Base-by-base conservation (phyloP, 2,888 invertebrate genomes). In the Laothoe populi region DNA sequence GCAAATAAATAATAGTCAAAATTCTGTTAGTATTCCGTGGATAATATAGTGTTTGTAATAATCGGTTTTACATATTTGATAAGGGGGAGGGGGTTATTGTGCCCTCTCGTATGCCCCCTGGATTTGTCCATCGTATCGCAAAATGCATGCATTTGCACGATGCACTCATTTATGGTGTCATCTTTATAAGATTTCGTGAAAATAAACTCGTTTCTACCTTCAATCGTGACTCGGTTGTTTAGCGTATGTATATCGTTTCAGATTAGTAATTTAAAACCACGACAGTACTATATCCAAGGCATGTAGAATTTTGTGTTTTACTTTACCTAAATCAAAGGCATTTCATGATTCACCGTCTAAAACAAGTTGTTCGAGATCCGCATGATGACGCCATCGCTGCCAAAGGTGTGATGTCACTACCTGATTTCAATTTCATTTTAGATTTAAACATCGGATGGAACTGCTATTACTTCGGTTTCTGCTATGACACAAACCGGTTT, bases 151-250 rank as follows among this genome's bases (percentile, higher is more conserved):
- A n/a, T 11, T 4, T 53, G 35, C 31, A 35, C 53, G 35, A 1
- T n/a, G 48, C 31, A 53, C 19, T 44, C 19, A 53, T 31, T 35
- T 19, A 19, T 4, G 11, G 35, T 53, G 53, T 46, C 44, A 44
- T 16, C 31, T 49, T 53, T 53, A 53, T 13, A 35, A 53, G 31
- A 53, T 53, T 31, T 53, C 53, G 35, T 53, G 35, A 53, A 53
- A 53, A 53, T 53, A 11, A 19, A 53, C 31, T 35, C 53, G 35
- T 53, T 53, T 35, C 35, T 1, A 13, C 19, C 19, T 19, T 53
- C 8, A 4, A 19, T 19, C 53, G 53, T 35, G 53, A 35, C 53
- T 35, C 11, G 53, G 1, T 35, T 35, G 53, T 53, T 53, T 35
- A 19, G 8, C 11, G 8, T 31, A 19, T 16, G 10, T 31, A 16